Conservation (phyloP, 2,113 vertebrate species). For the Odontophorus gujanensis region DNA sequence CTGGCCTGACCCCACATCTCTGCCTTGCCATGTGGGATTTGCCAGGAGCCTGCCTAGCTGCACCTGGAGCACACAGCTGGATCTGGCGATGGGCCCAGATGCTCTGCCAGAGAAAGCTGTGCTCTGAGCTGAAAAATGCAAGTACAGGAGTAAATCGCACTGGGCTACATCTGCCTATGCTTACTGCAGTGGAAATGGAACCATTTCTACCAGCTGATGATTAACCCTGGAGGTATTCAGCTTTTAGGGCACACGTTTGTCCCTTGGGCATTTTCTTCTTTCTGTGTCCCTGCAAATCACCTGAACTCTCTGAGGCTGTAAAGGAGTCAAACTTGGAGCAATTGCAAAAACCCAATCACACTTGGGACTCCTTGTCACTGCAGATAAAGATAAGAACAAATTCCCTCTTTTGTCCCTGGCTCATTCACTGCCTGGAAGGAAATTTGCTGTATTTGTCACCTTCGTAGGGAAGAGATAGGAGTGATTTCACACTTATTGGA, state of each 20-base stretch:
- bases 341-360: neutral
- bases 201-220: neutral
- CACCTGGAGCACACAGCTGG: neutral
- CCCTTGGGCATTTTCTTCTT: neutral
- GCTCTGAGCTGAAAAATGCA: neutral
- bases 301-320: constrained; percentile 12
- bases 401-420: neutral
- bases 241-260: neutral
- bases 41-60: neutral
- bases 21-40: fast-evolving
- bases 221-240: neutral
- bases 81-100: fast-evolving
- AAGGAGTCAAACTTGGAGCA: constrained; percentile 16
- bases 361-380: neutral
- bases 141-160: neutral
- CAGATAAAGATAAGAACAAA: neutral
- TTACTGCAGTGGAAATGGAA: neutral
- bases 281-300: neutral
- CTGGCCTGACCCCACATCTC: neutral
- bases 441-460: neutral
- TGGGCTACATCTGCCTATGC: neutral
- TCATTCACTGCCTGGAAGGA: neutral
- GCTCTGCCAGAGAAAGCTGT: neutral
- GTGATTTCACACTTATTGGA: neutral
- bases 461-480: neutral